Evolutionary conservation across 2,113 vertebrate genomes (phyloP).

Genomic region (Phoenicopterus ruber): DNA sequence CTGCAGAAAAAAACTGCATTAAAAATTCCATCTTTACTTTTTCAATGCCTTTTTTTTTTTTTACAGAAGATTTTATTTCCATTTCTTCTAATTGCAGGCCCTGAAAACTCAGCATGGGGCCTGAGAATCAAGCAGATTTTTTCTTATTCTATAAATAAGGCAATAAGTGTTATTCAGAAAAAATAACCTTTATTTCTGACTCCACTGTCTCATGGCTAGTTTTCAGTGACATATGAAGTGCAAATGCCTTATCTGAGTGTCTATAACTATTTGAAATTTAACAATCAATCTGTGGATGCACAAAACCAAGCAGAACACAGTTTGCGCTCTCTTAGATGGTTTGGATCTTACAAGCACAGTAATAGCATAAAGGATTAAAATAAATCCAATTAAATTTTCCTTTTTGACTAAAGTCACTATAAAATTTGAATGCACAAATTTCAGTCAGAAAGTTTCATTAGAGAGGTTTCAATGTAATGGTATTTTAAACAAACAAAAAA

Average conservation of each 20-base stretch:
- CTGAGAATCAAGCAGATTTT: background rate
- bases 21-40: background rate
- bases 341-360: background rate
- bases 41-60: background rate
- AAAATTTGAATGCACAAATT: background rate
- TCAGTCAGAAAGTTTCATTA: background rate
- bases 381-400: background rate
- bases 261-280: background rate
- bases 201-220: background rate
- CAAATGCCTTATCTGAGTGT: background rate
- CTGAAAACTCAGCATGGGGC: background rate
- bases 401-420: background rate
- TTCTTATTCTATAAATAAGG: background rate
- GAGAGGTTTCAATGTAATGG: background rate
- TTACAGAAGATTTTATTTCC: background rate
- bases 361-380: background rate
- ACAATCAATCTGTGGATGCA: background rate
- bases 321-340: background rate
- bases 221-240: background rate
- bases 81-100: background rate
- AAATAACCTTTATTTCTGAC: background rate
- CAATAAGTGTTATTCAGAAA: background rate
- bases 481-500: background rate
- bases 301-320: background rate
- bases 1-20: background rate